phyloP scores from a whole-genome alignment of 2,113 vertebrate species.

The Varanus salvator region DNA sequence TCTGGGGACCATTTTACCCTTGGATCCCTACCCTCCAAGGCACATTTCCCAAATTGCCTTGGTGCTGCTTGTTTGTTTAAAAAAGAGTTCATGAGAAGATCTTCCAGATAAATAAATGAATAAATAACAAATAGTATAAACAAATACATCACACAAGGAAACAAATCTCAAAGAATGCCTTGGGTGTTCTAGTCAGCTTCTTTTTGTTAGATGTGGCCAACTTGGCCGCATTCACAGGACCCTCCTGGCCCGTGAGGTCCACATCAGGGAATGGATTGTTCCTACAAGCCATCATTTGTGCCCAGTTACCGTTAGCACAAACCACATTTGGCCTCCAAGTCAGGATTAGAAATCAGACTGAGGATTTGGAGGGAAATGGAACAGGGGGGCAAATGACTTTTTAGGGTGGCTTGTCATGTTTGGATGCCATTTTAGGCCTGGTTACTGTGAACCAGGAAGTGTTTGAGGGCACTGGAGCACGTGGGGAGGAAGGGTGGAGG shows the following conservation, averaged over 20 bases:
- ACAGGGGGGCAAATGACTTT: neutral
- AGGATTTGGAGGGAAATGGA: neutral
- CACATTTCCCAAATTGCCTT: too few relatives aligned
- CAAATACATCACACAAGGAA: too few relatives aligned
- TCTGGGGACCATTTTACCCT: too few relatives aligned
- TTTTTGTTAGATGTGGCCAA: neutral
- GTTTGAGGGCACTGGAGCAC: neutral
- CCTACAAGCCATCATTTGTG: neutral
- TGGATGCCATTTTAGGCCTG: neutral
- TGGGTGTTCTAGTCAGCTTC: slow-evolving; percentile 14
- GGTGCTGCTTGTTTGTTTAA: too few relatives aligned
- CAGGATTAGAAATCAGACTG: neutral
- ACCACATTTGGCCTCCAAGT: neutral
- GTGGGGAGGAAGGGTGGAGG: neutral
- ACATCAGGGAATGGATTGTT: neutral
- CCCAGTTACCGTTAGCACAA: too few relatives aligned
- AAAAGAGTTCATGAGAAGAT: neutral
- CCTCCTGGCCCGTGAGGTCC: too few relatives aligned
- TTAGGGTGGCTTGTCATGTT: neutral
- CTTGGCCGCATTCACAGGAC: neutral
- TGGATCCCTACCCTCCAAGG: too few relatives aligned
- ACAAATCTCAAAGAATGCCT: neutral
- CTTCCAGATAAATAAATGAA: too few relatives aligned
- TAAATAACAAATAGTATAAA: too few relatives aligned
- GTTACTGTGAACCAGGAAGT: neutral